Conservation (phyloP, 2,797 vertebrate species). For the Clarias fuscus region DNA sequence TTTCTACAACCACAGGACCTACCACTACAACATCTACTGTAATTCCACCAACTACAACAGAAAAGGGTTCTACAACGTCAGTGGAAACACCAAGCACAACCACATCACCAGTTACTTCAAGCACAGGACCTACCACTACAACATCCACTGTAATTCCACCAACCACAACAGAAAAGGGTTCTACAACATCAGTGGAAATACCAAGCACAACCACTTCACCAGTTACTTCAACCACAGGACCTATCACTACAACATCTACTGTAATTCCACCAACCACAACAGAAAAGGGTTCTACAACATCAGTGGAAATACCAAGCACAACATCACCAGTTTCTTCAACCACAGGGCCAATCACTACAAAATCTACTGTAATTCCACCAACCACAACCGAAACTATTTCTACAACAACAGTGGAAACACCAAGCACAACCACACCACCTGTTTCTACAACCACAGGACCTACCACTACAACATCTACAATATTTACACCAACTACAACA, state of each 20-base stretch:
- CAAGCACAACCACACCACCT: background rate
- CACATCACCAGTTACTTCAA: no score
- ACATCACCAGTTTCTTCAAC: background rate
- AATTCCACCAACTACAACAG: background rate
- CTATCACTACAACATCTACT: background rate
- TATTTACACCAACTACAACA: background rate
- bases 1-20: background rate
- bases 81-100: background rate
- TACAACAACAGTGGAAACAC: background rate
- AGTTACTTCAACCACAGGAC: no score
- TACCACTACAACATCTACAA: background rate
- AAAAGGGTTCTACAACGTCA: background rate
- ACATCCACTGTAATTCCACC: background rate
- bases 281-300: no score
- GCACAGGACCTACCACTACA: background rate
- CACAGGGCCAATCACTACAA: background rate
- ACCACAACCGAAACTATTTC: background rate
- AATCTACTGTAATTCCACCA: no score
- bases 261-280: no score
- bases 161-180: background rate
- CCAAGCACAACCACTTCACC: background rate
- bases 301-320: no score
- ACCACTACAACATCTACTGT: conserved; percentile 9
- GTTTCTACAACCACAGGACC: background rate
- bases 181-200: background rate